phyloP scores from a whole-genome alignment of 2,888 invertebrate genomes.

The Invenusta paracnida region DNA sequence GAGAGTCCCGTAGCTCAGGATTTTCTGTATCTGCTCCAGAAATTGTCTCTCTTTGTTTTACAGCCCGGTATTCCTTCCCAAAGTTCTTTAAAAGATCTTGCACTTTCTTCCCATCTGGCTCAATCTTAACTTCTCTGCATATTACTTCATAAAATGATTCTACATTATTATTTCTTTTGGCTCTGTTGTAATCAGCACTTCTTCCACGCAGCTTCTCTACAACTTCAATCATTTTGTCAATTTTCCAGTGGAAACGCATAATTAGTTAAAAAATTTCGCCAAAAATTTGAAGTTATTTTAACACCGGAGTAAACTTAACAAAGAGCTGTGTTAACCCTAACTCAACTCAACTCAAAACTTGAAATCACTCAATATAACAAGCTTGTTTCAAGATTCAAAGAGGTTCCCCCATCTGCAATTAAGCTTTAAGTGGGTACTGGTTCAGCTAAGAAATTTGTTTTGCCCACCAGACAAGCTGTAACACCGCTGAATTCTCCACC shows the following conservation, averaged over 20 bases:
- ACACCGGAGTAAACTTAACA: constrained; percentile 13
- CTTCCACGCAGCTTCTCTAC: constrained; percentile 27
- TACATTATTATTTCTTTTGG: constrained; percentile 16
- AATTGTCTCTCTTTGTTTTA: neutral
- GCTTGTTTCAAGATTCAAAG: too few relatives aligned
- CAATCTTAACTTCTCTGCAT: neutral
- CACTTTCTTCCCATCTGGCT: neutral
- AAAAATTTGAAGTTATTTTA: constrained; percentile 26
- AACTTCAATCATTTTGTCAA: constrained; percentile 29
- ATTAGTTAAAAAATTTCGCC: constrained; percentile 17
- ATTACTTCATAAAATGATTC: neutral
- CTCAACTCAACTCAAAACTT: constrained; percentile 27
- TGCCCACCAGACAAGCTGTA: neutral
- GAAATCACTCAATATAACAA: constrained; percentile 16
- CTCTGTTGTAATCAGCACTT: constrained; percentile 29
- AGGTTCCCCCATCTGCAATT: neutral
- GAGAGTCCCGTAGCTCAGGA: neutral
- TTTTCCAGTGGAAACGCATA: constrained; percentile 23
- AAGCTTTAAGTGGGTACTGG: neutral
- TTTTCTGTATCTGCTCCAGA: neutral
- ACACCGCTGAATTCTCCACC: neutral
- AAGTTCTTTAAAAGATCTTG: neutral
- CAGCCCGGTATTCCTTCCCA: neutral
- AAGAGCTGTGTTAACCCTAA: constrained; percentile 22
- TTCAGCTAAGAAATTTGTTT: neutral